Conservation (phyloP, 2,797 vertebrate species). For the Phylloscopus collybita region DNA sequence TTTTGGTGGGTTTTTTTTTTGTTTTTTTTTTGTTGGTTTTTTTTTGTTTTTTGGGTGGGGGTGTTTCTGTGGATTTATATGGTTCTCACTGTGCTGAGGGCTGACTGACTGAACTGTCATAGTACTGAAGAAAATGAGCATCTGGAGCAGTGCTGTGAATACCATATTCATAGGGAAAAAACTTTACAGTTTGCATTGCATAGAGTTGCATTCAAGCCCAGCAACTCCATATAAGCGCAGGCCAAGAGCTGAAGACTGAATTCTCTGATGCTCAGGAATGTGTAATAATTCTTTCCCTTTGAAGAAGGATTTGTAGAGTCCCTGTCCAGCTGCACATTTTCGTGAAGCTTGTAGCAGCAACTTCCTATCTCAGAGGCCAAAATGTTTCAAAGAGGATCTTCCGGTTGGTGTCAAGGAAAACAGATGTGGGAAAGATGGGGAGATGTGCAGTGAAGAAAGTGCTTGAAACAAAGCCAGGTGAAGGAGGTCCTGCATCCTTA, state of each 20-base stretch:
- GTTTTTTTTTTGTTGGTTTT: not conserved
- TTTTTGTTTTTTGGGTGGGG: not conserved
- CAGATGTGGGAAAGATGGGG: not conserved
- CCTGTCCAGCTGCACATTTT: not conserved
- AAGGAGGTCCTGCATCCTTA: not conserved
- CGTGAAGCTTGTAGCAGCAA: not conserved
- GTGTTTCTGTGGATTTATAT: not conserved
- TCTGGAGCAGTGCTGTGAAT: not conserved
- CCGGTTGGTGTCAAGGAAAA: not conserved
- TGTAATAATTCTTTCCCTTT: not conserved
- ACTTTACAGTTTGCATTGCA: not conserved
- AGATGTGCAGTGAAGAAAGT: not conserved
- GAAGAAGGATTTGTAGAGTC: not conserved
- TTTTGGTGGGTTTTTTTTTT: not conserved
- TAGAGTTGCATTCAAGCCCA: not conserved
- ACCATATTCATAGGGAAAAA: not conserved
- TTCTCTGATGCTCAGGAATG: not conserved
- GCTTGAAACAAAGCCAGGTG: not conserved
- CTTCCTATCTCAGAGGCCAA: not conserved
- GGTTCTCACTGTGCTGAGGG: not conserved
- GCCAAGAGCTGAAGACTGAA: not conserved
- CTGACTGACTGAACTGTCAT: not conserved
- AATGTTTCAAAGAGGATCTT: conserved; percentile 14
- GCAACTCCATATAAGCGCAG: not conserved
- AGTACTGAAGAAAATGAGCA: not conserved